Evolutionary conservation across 2,113 vertebrate species (phyloP).

Genomic region (Donacobius atricapilla): DNA sequence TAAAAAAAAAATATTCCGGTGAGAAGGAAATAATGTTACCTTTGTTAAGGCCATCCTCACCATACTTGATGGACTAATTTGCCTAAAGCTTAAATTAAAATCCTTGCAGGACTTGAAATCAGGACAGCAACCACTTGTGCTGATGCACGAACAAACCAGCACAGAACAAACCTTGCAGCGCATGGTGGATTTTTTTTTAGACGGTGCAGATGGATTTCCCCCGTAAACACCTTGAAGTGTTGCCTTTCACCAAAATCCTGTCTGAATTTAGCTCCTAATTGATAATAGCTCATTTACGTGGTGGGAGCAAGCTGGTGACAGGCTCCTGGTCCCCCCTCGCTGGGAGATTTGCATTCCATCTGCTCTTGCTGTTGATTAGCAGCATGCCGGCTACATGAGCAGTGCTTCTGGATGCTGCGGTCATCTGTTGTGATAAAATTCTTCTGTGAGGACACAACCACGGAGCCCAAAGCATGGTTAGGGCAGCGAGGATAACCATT

Average conservation of each 20-base stretch:
- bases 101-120: not conserved
- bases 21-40: not conserved
- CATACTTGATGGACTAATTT: not conserved
- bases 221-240: slow-evolving; percentile 5
- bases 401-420: not conserved
- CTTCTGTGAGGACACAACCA: not conserved
- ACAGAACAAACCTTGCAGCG: not conserved
- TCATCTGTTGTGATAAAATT: slow-evolving; percentile 1
- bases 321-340: not conserved
- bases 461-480: not conserved
- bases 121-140: not conserved
- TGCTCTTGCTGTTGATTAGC: slow-evolving; percentile 44
- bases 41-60: not conserved
- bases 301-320: slow-evolving; percentile 19
- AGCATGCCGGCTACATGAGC: slow-evolving; percentile 19
- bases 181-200: not conserved
- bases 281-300: slow-evolving; percentile 37
- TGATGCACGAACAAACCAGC: not conserved
- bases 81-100: not conserved
- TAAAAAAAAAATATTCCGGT: not conserved
- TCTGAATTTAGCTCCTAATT: slow-evolving; percentile 47
- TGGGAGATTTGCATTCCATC: slow-evolving; percentile 48
- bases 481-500: not conserved
- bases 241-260: slow-evolving; percentile 33
- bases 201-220: slow-evolving; percentile 2